Conservation (phyloP, 2,888 invertebrate species). For the Trileptium ribeirensis region DNA sequence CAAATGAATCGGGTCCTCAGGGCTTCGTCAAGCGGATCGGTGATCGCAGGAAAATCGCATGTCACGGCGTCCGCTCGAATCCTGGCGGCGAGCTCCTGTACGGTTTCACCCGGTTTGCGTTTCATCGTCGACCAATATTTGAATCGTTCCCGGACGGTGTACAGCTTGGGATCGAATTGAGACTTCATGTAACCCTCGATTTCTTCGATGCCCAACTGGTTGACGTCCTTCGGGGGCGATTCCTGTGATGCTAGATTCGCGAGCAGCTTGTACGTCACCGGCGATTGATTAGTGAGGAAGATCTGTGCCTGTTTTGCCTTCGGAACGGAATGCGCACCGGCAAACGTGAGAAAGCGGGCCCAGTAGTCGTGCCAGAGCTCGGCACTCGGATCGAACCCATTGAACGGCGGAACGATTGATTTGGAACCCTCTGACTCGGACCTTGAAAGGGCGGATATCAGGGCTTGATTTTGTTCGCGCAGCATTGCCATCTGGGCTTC, state of each 20-base stretch:
- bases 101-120: no score
- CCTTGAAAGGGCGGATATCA: background rate
- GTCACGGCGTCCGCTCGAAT: no score
- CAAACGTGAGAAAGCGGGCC: background rate
- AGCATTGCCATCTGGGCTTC: background rate
- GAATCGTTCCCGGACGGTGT: no score
- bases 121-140: no score
- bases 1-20: no score
- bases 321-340: background rate
- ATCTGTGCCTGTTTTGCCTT: background rate
- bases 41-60: no score
- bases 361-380: background rate
- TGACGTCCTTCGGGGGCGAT: background rate
- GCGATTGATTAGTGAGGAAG: background rate
- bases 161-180: background rate
- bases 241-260: background rate
- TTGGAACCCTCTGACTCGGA: background rate
- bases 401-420: background rate
- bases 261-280: background rate
- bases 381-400: background rate
- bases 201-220: background rate
- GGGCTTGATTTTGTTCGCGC: background rate
- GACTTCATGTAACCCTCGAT: background rate
- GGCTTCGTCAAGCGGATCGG: no score
- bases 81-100: no score